phyloP scores from a whole-genome alignment of 2,888 invertebrate genomes.

The Marronus borbonicus region DNA sequence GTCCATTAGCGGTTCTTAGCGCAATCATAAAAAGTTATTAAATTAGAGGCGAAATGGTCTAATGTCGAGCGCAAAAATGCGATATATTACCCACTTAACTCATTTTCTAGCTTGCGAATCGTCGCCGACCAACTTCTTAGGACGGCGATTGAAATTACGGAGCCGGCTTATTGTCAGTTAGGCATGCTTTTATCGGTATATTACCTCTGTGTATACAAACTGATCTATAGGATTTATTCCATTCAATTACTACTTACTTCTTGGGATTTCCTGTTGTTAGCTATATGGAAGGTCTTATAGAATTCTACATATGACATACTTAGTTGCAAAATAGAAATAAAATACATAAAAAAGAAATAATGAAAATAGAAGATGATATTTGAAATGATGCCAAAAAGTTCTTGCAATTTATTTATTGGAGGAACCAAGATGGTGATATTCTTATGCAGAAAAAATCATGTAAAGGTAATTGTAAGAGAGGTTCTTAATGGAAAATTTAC shows the following conservation, averaged over 20 bases:
- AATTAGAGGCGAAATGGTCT: constrained; percentile 21
- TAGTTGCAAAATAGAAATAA: no score
- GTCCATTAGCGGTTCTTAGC: constrained; percentile 13
- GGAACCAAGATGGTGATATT: no score
- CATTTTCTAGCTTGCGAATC: background rate
- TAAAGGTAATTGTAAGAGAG: no score
- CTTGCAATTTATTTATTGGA: no score
- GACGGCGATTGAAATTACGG: constrained; percentile 1
- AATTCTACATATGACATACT: no score
- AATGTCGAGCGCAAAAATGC: constrained; percentile 36
- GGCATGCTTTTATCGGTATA: constrained; percentile 12
- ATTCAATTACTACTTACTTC: background rate
- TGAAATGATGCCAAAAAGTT: no score
- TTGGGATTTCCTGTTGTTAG: background rate
- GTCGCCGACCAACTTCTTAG: background rate
- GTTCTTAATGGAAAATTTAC: no score
- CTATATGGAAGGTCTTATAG: no score
- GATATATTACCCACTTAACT: constrained; percentile 18
- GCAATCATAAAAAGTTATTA: constrained; percentile 30
- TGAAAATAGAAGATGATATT: no score
- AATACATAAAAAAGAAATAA: no score
- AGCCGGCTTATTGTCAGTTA: background rate
- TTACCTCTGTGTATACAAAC: background rate
- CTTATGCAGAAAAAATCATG: no score
- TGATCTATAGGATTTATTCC: background rate